These are phyloP conservation scores for Bagarius yarrelli DNA, from an alignment of 2,113 vertebrate genomes.

Conservation along the genomic window DNA sequence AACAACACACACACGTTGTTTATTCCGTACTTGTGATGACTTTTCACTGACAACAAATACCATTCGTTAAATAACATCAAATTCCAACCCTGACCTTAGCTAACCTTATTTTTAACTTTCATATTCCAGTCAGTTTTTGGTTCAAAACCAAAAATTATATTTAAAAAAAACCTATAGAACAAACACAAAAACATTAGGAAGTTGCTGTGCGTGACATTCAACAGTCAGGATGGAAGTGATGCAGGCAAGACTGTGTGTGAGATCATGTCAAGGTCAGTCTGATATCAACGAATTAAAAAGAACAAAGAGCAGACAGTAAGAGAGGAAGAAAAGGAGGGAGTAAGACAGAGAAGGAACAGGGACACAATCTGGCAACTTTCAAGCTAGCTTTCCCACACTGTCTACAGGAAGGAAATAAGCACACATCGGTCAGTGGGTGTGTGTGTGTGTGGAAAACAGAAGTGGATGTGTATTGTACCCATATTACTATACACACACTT, in stretches of 20 bases:
- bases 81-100: not conserved
- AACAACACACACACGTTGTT: not conserved
- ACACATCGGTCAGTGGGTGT: not conserved
- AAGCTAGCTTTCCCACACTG: constrained; percentile 54
- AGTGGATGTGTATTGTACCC: constrained; percentile 35
- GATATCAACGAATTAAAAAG: constrained; percentile 31
- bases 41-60: not conserved
- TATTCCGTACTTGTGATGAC: not conserved
- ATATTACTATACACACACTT: constrained; percentile 17
- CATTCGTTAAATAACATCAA: too few species aligned
- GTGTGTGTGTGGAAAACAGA: constrained; percentile 36
- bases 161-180: not conserved
- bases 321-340: not conserved
- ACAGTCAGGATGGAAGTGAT: constrained; percentile 29
- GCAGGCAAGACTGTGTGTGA: not conserved
- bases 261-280: constrained; percentile 37
- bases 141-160: not conserved
- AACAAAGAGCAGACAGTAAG: constrained; percentile 35
- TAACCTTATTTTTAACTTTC: not conserved
- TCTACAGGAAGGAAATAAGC: not conserved
- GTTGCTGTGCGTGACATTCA: constrained; percentile 47
- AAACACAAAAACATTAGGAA: constrained; percentile 52
- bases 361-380: constrained; percentile 22
- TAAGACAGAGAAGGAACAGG: constrained; percentile 28
- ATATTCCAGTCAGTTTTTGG: not conserved